Percentiles rank a stretch among this genome's conserved stretches.
Evolutionary conservation across 2,888 invertebrate genomes (phyloP).

Genomic region (Diloba caeruleocephala): DNA sequence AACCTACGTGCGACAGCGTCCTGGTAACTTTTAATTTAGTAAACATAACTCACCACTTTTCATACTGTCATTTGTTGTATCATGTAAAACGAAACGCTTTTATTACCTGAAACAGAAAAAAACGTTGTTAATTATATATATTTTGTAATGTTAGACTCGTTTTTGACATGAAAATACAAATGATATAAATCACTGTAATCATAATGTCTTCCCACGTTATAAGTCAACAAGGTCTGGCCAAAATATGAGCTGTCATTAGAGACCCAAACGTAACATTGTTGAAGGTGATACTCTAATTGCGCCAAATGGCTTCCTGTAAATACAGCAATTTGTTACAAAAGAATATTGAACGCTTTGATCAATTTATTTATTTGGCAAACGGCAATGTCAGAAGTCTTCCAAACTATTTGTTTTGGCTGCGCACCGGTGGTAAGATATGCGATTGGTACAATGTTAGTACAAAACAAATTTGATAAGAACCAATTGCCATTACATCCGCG

Average conservation of each 20-base stretch:
- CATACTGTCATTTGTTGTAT: conserved; percentile 5
- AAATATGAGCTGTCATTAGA: conserved; percentile 46
- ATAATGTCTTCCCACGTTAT: conserved; percentile 27
- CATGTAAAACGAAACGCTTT: conserved; percentile 7
- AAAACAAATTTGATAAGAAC: conserved; percentile 69
- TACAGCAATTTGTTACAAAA: conserved; percentile 49
- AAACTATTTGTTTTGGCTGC: conserved; percentile 64
- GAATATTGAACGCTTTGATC: conserved; percentile 47
- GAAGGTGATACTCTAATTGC: conserved; percentile 47
- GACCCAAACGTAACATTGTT: conserved; percentile 33
- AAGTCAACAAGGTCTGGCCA: conserved; percentile 31
- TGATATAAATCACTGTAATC: conserved; percentile 29
- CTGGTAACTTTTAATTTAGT: conserved; percentile 15
- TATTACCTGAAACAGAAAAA: conserved; percentile 57
- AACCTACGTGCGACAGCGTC: conserved; percentile 6
- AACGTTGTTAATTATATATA: conserved; percentile 21
- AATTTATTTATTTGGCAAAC: conserved; percentile 42
- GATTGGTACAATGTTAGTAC: conserved; percentile 60
- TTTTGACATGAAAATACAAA: conserved; percentile 31
- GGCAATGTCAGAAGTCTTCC: conserved; percentile 43
- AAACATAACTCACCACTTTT: conserved; percentile 29
- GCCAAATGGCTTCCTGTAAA: conserved; percentile 44
- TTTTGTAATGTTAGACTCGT: conserved; percentile 9
- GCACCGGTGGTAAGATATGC: conserved; percentile 42
- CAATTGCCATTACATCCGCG: conserved; percentile 64